Base-by-base conservation (phyloP, 2,113 vertebrate genomes). In the Apteryx mantelli region DNA sequence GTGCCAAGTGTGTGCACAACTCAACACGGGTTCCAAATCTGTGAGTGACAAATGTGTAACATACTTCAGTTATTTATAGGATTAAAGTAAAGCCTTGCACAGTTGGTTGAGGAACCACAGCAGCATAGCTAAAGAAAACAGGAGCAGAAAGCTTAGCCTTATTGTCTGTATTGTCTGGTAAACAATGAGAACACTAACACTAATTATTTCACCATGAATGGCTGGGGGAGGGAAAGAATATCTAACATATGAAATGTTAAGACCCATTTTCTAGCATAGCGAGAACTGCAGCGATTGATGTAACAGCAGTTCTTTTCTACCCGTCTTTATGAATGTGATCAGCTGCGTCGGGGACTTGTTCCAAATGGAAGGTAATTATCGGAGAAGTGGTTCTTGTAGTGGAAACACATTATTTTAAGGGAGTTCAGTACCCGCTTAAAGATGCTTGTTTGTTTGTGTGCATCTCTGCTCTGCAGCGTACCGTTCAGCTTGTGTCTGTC, bases 21-120 rank as follows among this genome's bases (percentile, higher is more conserved):
- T 98, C 97, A 98, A 98, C 98, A 96, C 96, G 97, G 97, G 97
- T 98, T 97, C 89, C 96, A 95, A 98, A 97, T 94, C 96, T 82
- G 89, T 93, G 96, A 98, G 96, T 97, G 97, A 97, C 98, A 98
- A 97, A 98, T 97, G 98, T 87, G 94, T 86, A 96, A 93, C 95
- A 95, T 95, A 25, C 95, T 93, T 91, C 92, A 90, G 95, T 98
- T 98, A 98, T 98, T 98, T 98, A 98, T 98, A 98, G 98, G 96
- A 97, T 97, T 95, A 95, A 97, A 97, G 98, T 95, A 95, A 96
- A 98, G 97, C 97, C 88, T 91, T 93, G 71, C 86, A 75, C 97
- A 97, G 97, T 97, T 96, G 96, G 97, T 97, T 95, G 96, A 97
- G 97, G 97, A 98, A 96, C 96, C 88, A 91, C 95, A 96, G 88